A percentile compares a stretch with the other conserved stretches of the same genome.
phyloP scores from a whole-genome alignment of 2,888 invertebrate genomes.

The Globia sparganii region DNA sequence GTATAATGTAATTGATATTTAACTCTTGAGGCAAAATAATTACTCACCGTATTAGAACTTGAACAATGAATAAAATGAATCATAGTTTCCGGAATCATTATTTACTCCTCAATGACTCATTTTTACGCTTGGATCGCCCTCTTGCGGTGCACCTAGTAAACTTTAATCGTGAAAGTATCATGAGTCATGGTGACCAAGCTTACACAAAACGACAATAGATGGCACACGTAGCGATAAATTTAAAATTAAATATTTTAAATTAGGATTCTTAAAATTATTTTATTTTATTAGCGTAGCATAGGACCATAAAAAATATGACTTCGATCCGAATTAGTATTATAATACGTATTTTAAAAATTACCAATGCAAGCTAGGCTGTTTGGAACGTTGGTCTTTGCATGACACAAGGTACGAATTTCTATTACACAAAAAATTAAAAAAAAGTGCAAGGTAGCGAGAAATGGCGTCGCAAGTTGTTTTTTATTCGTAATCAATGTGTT shows the following conservation, averaged over 20 bases:
- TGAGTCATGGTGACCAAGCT: conserved; percentile 21
- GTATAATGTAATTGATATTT: conserved; percentile 17
- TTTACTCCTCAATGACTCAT: conserved; percentile 32
- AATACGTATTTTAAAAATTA: neutral
- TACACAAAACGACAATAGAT: conserved; percentile 18
- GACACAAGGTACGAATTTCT: conserved; percentile 73
- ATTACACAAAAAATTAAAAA: conserved; percentile 73
- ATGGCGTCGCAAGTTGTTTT: conserved; percentile 91
- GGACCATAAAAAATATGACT: no score
- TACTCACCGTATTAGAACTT: conserved; percentile 37
- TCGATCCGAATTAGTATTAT: no score
- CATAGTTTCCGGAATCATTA: conserved; percentile 43
- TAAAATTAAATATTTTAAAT: neutral
- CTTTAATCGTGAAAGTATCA: conserved; percentile 35
- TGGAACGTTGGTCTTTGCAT: conserved; percentile 66
- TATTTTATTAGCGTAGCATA: rapidly evolving
- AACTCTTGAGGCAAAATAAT: conserved; percentile 27
- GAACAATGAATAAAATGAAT: conserved; percentile 43
- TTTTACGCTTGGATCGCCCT: conserved; percentile 35
- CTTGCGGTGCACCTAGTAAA: conserved; percentile 27
- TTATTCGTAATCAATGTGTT: conserved; percentile 85
- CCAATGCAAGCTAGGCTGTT: conserved; percentile 64
- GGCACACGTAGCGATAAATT: neutral
- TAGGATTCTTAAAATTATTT: neutral
- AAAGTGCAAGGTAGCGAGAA: conserved; percentile 85